Evolutionary conservation across 2,797 vertebrate species (phyloP).

Genomic region (Melanitta fusca): DNA sequence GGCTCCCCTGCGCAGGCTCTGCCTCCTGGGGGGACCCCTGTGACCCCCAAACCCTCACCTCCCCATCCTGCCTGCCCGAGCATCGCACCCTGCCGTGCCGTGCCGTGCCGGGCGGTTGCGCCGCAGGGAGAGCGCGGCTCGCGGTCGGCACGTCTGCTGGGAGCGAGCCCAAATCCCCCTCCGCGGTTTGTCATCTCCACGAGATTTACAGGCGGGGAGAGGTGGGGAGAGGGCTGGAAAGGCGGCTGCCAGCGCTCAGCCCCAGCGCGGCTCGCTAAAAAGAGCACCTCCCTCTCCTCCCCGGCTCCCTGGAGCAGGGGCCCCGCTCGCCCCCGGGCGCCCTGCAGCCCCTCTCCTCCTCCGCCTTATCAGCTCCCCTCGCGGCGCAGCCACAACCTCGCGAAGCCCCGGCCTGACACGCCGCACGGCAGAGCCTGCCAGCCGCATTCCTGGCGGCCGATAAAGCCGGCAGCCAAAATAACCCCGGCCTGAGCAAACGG

Average conservation of each 20-base stretch:
- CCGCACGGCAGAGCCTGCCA: not conserved
- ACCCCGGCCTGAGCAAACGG: not conserved
- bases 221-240: not conserved
- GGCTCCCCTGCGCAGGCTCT: not conserved
- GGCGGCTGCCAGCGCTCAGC: not conserved
- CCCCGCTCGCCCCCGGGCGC: not conserved
- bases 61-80: not conserved
- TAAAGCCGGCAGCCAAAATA: constrained; percentile 56
- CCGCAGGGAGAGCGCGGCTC: not conserved
- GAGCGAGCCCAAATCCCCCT: constrained; percentile 11
- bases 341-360: not conserved
- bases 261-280: not conserved
- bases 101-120: not conserved
- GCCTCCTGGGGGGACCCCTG: not conserved
- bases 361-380: not conserved
- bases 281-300: not conserved
- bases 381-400: not conserved
- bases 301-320: not conserved
- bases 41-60: not conserved
- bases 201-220: not conserved
- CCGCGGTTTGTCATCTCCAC: not conserved
- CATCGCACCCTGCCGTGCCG: fast-evolving
- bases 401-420: not conserved
- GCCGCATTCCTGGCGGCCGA: constrained; percentile 53
- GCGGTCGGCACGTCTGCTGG: not conserved